Evolutionary conservation across 2,113 vertebrate genomes (phyloP), one percentile per base, ranked within the genome.

Genomic region (Cryptotis parvus): DNA sequence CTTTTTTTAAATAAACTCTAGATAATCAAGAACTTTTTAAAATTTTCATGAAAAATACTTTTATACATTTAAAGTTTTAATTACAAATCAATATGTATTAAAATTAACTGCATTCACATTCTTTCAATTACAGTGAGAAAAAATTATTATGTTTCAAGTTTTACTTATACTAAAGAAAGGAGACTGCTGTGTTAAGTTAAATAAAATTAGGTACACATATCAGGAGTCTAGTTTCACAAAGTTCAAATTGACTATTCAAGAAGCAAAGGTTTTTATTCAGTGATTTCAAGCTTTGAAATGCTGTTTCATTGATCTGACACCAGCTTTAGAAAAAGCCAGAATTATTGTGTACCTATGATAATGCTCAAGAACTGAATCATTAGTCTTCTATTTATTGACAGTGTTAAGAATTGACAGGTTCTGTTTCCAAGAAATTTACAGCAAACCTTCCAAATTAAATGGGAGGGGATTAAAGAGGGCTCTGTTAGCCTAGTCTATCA

Each of bases 21-120:
- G 76, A 68, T 68, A 89, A 87, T 63, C 29, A 49, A 89, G 22
- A 68, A 33, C 9, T 79, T 26, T 66, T 80, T 84, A 35, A 85
- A 84, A 74, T 9, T 49, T 49, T 82, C 84, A 27, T 78, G 31
- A 76, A 85, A 10, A 77, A 63, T 78, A 69, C 12, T 65, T 72
- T 0, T 41, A 73, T 69, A 63, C 73, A 87, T 49, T 88, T 66
- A 91, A 12, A 33, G 74, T 4, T 10, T 80, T 55, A 83, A 81
- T 63, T 78, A 69, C 16, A 52, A 78, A 87, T 72, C 20, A 41
- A 16, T n/a, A 35, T 31, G 5, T 43, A 85, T 9, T 2, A 10
- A 69, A 81, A 15, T n/a, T n/a, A n/a, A n/a, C n/a, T n/a, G n/a
- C n/a, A n/a, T n/a, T 33, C 18, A 80, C 16, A 69, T 10, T 69